A percentile compares a stretch with the other conserved stretches of the same genome.
These are phyloP conservation scores for Monopterus albus DNA, from an alignment of 2,113 vertebrate genomes.

Conservation along the genomic window DNA sequence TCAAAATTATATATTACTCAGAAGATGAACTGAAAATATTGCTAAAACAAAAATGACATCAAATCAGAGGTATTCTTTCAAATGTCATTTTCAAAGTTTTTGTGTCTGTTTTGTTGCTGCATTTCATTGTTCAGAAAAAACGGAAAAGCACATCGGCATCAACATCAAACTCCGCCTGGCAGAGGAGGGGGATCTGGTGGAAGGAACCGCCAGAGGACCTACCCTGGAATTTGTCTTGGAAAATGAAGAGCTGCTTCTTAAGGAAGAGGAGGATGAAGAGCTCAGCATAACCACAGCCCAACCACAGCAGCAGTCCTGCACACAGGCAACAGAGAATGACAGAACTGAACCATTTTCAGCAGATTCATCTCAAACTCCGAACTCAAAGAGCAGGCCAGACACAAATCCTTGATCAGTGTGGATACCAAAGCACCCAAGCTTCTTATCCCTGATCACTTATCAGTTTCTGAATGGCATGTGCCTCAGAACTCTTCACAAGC, in stretches of 20 bases:
- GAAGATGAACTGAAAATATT: not conserved
- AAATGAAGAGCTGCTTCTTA: conserved; percentile 51
- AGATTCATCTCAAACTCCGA: conserved; percentile 16
- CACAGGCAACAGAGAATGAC: conserved; percentile 4
- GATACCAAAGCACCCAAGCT: conserved; percentile 13
- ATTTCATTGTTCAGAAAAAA: conserved; percentile 65
- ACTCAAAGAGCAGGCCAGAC: conserved; percentile 37
- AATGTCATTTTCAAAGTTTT: not conserved
- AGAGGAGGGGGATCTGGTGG: conserved; percentile 70
- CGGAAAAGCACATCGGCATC: conserved; percentile 67
- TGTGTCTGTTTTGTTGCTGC: not conserved
- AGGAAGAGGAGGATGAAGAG: conserved; percentile 49
- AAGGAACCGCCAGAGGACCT: conserved; percentile 32
- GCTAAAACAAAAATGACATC: not conserved
- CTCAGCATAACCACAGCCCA: not conserved
- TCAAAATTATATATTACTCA: too few relatives aligned
- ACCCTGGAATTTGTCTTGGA: conserved; percentile 79
- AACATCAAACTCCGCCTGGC: conserved; percentile 82
- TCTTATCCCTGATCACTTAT: conserved; percentile 19
- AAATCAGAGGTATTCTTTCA: not conserved
- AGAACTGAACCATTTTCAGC: conserved; percentile 29
- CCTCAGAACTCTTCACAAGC: conserved; percentile 61
- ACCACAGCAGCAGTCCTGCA: conserved; percentile 25
- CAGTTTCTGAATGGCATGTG: conserved; percentile 37
- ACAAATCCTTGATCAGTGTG: conserved; percentile 44